phyloP scores from a whole-genome alignment of 2,888 invertebrate genomes.

The Aplocera efformata region DNA sequence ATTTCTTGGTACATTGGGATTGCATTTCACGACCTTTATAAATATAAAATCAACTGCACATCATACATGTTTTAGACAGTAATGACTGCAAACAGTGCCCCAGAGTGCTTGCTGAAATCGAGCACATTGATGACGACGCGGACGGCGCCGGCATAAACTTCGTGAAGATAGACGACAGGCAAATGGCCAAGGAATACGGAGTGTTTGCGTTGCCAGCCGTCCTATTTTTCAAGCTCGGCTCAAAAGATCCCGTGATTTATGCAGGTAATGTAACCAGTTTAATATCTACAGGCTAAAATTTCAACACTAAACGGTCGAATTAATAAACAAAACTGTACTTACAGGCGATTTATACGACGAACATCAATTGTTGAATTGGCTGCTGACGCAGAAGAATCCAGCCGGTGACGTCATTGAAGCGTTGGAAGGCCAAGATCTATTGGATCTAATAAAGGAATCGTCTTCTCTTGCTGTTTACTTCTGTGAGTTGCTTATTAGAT shows the following conservation, averaged over 20 bases:
- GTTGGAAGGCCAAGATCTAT: slow-evolving; percentile 88
- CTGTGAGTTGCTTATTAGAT: slow-evolving; percentile 84
- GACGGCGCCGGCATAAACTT: slow-evolving; percentile 95
- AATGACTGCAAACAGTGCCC: slow-evolving; percentile 97
- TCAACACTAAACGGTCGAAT: slow-evolving; percentile 1
- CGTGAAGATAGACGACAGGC: slow-evolving; percentile 93
- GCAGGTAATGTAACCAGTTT: slow-evolving; percentile 81
- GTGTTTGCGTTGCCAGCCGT: slow-evolving; percentile 95
- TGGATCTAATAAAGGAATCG: slow-evolving; percentile 87
- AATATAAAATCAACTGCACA: slow-evolving; percentile 60
- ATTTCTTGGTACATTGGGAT: slow-evolving; percentile 2
- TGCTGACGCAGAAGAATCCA: slow-evolving; percentile 94
- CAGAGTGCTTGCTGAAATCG: slow-evolving; percentile 91
- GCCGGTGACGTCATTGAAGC: slow-evolving; percentile 95
- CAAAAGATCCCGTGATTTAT: slow-evolving; percentile 94
- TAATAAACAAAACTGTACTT: slow-evolving; percentile 26
- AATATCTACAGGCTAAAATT: slow-evolving; percentile 3
- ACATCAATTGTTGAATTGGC: slow-evolving; percentile 93
- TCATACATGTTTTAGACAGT: slow-evolving; percentile 88
- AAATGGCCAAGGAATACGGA: slow-evolving; percentile 92
- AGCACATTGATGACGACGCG: slow-evolving; percentile 96
- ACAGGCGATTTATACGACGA: slow-evolving; percentile 92
- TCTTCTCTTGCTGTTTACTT: slow-evolving; percentile 94
- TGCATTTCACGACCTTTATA: slow-evolving; percentile 19
- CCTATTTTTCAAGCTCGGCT: slow-evolving; percentile 92